Evolutionary conservation across 1,140 invertebrate species (phyloP), one percentile per base, ranked within the genome.

Genomic region (Archivesica marissinica): DNA sequence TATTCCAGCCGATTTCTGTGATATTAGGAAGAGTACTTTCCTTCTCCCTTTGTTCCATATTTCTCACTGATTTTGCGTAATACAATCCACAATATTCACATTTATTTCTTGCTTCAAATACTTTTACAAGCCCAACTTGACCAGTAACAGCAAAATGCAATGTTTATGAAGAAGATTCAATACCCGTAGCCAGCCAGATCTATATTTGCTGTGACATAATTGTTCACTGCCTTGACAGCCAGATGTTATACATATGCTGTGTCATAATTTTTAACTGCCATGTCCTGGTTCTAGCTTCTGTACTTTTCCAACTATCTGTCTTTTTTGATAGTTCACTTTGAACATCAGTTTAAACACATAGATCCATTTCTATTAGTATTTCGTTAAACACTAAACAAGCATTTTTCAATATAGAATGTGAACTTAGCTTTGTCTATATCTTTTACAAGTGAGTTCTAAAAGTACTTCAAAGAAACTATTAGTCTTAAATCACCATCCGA

Each of bases 401-500:
- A 64, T 64, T 30, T 64, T 25, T 35, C 59, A 17, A 2, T n/a
- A n/a, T n/a, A n/a, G n/a, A 35, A 64, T 35, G 33, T 33, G 38
- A 3, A 64, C 20, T 64, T 35, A 13, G 15, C 59, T 64, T 25
- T 25, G 11, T 20, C 33, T 64, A 64, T n/a, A 64, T 64, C 59
- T 25, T 64, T 25, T 35, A 33, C 30, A 64, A 64, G 33, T 64
- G 11, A 1, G 1, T 20, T 64, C 59, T 64, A 64, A 64, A 64
- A 64, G 59, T 20, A 64, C 59, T 64, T 64, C 59, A 64, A 64
- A 64, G 59, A 35, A 64, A 64, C 15, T 33, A 64, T 1, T 6
- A 33, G 30, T 64, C 59, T 35, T 64, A 64, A 64, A 64, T 64
- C 59, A 64, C 59, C 30, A 13, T 64, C 59, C 59, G n/a, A 25